Percentiles rank a stretch among this genome's conserved stretches.
These are phyloP conservation scores for Trachurus trachurus DNA, from an alignment of 2,797 vertebrate genomes.

Conservation along the genomic window DNA sequence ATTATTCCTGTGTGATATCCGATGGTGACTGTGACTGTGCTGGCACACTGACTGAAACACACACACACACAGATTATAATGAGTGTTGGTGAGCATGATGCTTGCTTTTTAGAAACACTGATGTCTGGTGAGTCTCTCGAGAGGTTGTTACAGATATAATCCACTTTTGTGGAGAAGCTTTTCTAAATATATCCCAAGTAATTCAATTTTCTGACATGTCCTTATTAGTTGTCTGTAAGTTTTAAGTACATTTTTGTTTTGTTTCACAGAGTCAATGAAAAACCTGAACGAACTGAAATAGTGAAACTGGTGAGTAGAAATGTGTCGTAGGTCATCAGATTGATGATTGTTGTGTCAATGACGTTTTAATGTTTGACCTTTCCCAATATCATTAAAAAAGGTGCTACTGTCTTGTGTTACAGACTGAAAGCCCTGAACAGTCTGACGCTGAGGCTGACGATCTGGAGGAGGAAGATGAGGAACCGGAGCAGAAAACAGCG, in stretches of 20 bases:
- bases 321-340: neutral
- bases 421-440: conserved; percentile 89
- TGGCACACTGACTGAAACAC: too few species aligned
- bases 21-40: too few species aligned
- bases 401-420: conserved; percentile 7
- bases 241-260: neutral
- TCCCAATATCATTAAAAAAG: neutral
- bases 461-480: conserved; percentile 82
- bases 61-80: neutral
- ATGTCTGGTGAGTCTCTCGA: neutral
- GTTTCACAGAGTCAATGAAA: conserved; percentile 85
- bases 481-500: conserved; percentile 87
- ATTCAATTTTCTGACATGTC: neutral
- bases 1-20: too few species aligned
- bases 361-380: neutral
- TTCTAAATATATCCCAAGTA: neutral
- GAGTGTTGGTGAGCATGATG: neutral
- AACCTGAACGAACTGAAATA: conserved; percentile 86
- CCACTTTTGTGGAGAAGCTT: too few species aligned
- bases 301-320: conserved; percentile 89
- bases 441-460: conserved; percentile 83
- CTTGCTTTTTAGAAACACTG: neutral
- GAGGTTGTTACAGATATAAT: neutral
- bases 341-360: neutral
- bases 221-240: neutral